Conservation (phyloP, 2,113 vertebrate genomes). For the Ciconia boyciana region DNA sequence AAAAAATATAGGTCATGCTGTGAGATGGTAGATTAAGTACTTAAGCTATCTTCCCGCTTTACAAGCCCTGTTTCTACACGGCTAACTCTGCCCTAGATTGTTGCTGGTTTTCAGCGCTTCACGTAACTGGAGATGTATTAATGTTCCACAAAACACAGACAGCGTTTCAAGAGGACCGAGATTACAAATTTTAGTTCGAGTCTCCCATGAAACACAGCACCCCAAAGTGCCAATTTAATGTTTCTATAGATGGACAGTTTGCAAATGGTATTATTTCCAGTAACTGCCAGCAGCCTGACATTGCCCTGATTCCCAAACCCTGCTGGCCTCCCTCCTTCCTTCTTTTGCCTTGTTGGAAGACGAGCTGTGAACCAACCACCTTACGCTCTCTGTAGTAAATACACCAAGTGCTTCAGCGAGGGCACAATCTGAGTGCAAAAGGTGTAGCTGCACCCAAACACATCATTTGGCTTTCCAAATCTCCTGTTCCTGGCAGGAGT, state of each 20-base stretch:
- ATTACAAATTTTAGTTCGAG: background rate
- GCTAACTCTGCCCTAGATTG: background rate
- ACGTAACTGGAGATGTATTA: rapidly evolving
- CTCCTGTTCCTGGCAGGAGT: background rate
- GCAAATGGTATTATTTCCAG: background rate
- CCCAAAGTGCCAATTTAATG: background rate
- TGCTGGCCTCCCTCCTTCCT: background rate
- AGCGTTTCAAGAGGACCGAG: background rate
- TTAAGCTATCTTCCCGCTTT: background rate
- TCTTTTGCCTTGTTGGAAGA: background rate
- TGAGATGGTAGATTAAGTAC: background rate
- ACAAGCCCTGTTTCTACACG: rapidly evolving
- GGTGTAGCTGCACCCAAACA: background rate
- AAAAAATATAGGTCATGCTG: constrained; percentile 26
- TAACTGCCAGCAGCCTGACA: background rate
- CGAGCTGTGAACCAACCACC: background rate
- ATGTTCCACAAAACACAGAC: background rate
- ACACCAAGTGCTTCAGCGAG: background rate
- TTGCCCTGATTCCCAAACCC: background rate
- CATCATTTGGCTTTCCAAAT: background rate
- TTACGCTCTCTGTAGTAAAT: rapidly evolving
- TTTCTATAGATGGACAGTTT: background rate
- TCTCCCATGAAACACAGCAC: rapidly evolving
- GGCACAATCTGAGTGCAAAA: rapidly evolving
- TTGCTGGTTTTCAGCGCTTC: rapidly evolving